phyloP scores from a whole-genome alignment of 2,888 invertebrate species.

The Lingula anatina region DNA sequence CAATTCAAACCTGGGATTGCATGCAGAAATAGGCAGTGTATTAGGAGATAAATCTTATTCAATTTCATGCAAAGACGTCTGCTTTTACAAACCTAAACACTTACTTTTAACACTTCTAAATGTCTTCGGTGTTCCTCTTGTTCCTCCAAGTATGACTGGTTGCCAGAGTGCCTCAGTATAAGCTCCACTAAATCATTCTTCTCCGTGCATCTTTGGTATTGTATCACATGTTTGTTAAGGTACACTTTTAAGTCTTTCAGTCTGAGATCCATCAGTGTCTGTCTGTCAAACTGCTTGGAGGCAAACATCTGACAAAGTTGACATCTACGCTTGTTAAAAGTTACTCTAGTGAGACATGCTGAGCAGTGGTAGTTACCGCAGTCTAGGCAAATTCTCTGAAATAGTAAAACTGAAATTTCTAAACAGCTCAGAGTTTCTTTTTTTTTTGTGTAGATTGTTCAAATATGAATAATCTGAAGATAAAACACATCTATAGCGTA shows the following conservation, averaged over 20 bases:
- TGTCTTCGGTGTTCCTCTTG: conserved; percentile 21
- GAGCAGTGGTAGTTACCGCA: conserved; percentile 37
- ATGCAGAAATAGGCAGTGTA: too few relatives aligned
- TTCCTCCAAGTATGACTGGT: conserved; percentile 7
- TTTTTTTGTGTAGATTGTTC: too few relatives aligned
- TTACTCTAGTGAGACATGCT: conserved; percentile 21
- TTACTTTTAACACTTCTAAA: conserved; percentile 22
- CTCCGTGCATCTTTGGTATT: conserved; percentile 39
- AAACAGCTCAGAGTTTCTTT: too few relatives aligned
- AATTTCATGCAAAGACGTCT: not conserved
- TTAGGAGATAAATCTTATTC: too few relatives aligned
- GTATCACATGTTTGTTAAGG: conserved; percentile 31
- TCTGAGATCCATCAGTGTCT: conserved; percentile 35
- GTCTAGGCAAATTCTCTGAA: conserved; percentile 39
- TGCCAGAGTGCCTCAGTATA: conserved; percentile 26
- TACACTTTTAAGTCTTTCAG: conserved; percentile 43
- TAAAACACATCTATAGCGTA: too few relatives aligned
- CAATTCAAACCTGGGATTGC: too few relatives aligned
- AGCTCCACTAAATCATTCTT: conserved; percentile 47
- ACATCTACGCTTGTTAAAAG: conserved; percentile 23
- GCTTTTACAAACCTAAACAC: conserved; percentile 3
- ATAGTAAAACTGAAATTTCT: conserved; percentile 7
- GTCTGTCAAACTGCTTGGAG: conserved; percentile 33
- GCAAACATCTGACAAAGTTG: conserved; percentile 33
- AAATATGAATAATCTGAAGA: too few relatives aligned